These are phyloP conservation scores for Drymonia ruficornis DNA, from an alignment of 2,888 invertebrate genomes.

Conservation along the genomic window DNA sequence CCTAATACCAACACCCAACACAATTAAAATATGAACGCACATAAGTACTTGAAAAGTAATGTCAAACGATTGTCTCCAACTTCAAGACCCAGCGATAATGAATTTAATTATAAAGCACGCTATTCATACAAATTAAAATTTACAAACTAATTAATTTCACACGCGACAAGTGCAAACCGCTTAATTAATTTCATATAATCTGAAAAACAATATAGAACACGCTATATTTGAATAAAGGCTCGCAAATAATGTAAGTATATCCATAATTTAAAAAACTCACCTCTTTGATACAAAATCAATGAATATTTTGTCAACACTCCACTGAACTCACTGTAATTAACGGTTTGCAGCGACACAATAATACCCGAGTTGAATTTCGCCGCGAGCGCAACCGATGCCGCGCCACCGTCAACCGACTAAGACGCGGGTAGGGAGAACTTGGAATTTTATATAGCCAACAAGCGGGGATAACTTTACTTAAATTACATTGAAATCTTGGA, in stretches of 20 bases:
- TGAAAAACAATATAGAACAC: too few relatives aligned
- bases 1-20: too few relatives aligned
- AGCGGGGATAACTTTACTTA: constrained; percentile 49
- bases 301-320: constrained; percentile 4
- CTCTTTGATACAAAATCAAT: constrained; percentile 6
- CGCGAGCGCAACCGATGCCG: constrained; percentile 35
- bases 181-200: not conserved
- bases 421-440: constrained; percentile 55
- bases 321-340: not conserved
- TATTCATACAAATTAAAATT: not conserved
- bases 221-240: too few relatives aligned
- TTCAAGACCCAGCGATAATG: constrained; percentile 9
- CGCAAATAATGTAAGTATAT: too few relatives aligned
- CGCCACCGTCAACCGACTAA: constrained; percentile 51
- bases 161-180: not conserved
- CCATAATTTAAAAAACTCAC: constrained; percentile 11
- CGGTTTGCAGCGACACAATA: not conserved
- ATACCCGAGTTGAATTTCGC: constrained; percentile 17
- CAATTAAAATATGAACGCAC: not conserved
- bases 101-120: constrained; percentile 17
- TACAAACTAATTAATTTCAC: not conserved
- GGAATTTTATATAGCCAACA: constrained; percentile 51
- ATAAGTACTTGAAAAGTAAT: not conserved
- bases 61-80: constrained; percentile 21
- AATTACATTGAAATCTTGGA: constrained; percentile 14